phyloP scores from a whole-genome alignment of 35 echinoderm and acorn worm genomes.

The Acanthaster planci region DNA sequence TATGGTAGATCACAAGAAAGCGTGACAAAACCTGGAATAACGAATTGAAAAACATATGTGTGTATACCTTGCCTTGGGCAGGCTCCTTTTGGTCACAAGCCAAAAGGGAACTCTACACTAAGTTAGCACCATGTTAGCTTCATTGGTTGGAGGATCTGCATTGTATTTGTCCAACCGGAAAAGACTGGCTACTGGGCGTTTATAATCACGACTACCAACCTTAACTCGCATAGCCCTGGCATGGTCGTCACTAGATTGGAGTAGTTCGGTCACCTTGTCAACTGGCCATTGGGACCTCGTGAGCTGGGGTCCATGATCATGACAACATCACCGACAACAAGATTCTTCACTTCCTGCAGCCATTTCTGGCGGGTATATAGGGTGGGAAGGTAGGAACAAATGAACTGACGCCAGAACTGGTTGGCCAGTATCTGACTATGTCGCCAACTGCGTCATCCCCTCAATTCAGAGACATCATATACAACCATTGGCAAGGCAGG shows the following conservation, averaged over 20 bases:
- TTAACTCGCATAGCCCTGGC: conserved; percentile 40
- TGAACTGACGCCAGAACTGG: conserved; percentile 50
- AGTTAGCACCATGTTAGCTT: neutral
- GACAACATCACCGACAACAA: conserved; percentile 38
- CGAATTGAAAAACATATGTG: neutral
- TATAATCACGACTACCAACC: conserved; percentile 32
- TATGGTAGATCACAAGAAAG: neutral
- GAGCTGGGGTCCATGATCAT: conserved; percentile 35
- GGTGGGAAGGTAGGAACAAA: conserved; percentile 31
- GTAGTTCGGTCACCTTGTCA: conserved; percentile 19
- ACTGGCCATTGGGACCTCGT: conserved; percentile 23
- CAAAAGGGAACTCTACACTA: neutral
- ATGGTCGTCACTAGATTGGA: conserved; percentile 29
- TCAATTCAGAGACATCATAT: conserved; percentile 14
- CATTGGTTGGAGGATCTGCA: neutral
- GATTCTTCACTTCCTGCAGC: conserved; percentile 21
- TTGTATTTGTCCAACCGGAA: conserved; percentile 20
- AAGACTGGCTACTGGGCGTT: conserved; percentile 45
- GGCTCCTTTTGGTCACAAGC: neutral
- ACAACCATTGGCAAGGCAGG: conserved; percentile 27
- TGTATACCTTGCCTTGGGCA: neutral
- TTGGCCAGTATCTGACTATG: conserved; percentile 45
- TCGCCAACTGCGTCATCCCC: conserved; percentile 30
- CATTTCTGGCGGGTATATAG: conserved; percentile 49
- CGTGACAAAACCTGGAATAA: neutral